phyloP scores from a whole-genome alignment of 2,797 vertebrate species.

The Helicolenus hilgendorfi region DNA sequence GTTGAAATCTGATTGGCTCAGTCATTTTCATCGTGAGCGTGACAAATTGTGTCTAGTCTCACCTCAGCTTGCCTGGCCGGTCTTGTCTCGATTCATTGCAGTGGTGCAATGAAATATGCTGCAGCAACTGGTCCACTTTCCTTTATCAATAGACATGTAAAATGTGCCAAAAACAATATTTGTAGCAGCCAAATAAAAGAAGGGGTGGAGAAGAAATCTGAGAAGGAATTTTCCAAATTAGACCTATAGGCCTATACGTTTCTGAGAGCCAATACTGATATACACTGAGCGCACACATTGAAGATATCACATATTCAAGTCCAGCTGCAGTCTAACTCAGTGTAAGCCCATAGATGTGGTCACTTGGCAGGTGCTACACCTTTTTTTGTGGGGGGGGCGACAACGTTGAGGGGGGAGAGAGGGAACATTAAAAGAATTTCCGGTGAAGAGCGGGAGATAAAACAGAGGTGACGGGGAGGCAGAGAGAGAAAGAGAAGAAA shows the following conservation, averaged over 20 bases:
- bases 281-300: not conserved
- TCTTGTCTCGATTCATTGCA: too few species aligned
- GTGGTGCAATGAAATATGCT: too few species aligned
- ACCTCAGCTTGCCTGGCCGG: too few species aligned
- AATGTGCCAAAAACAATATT: not conserved
- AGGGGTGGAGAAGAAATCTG: not conserved
- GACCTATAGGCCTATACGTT: not conserved
- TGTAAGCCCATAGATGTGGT: constrained; percentile 10
- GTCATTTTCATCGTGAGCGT: too few species aligned
- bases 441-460: constrained; percentile 21
- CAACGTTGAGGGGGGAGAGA: constrained; percentile 37
- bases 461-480: constrained; percentile 22
- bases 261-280: not conserved
- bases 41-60: too few species aligned
- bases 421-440: constrained; percentile 34
- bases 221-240: not conserved
- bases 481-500: not conserved
- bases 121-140: not conserved
- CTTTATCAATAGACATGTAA: not conserved
- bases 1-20: too few species aligned
- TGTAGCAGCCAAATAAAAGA: not conserved
- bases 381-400: not conserved
- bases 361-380: constrained; percentile 35
- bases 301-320: not conserved
- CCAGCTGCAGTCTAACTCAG: not conserved